These are phyloP conservation scores for Temnothorax rugatulus DNA, from an alignment of 2,888 invertebrate species.

Conservation along the genomic window DNA sequence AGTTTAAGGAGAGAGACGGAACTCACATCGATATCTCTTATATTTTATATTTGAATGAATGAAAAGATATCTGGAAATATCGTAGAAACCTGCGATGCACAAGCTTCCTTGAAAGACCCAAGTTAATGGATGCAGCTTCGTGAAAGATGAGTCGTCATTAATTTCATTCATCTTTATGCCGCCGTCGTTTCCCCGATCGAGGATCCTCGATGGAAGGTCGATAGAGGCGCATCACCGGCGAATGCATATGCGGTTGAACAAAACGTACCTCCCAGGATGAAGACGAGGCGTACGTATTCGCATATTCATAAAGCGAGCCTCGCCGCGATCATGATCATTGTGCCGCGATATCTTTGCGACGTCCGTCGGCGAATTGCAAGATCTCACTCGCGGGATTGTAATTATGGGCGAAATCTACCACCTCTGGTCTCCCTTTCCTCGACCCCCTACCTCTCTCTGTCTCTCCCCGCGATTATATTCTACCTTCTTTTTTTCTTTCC, in stretches of 20 bases:
- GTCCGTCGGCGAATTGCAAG: slow-evolving; percentile 33
- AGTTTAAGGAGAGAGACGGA: background rate
- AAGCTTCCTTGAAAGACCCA: background rate
- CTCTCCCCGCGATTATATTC: background rate
- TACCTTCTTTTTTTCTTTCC: background rate
- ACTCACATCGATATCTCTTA: background rate
- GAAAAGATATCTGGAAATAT: background rate
- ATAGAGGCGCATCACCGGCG: slow-evolving; percentile 15
- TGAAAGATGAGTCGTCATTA: slow-evolving; percentile 15
- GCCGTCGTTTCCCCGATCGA: slow-evolving; percentile 15
- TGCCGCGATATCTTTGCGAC: slow-evolving; percentile 31
- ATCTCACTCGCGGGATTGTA: slow-evolving; percentile 24
- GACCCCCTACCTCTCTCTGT: no score
- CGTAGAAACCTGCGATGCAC: background rate
- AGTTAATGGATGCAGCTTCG: background rate
- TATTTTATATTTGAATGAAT: background rate
- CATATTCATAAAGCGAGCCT: slow-evolving; percentile 50
- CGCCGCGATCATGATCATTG: slow-evolving; percentile 29
- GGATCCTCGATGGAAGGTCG: slow-evolving; percentile 31
- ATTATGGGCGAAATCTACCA: slow-evolving; percentile 50
- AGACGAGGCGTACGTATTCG: slow-evolving; percentile 30
- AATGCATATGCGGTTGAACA: background rate
- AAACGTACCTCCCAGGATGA: slow-evolving; percentile 33
- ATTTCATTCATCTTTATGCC: slow-evolving; percentile 38
- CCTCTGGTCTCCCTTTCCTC: slow-evolving; percentile 15